Percentiles rank a stretch among this genome's conserved stretches.
Evolutionary conservation across 2,113 vertebrate species (phyloP).

Genomic region (Brevimyrus niger): DNA sequence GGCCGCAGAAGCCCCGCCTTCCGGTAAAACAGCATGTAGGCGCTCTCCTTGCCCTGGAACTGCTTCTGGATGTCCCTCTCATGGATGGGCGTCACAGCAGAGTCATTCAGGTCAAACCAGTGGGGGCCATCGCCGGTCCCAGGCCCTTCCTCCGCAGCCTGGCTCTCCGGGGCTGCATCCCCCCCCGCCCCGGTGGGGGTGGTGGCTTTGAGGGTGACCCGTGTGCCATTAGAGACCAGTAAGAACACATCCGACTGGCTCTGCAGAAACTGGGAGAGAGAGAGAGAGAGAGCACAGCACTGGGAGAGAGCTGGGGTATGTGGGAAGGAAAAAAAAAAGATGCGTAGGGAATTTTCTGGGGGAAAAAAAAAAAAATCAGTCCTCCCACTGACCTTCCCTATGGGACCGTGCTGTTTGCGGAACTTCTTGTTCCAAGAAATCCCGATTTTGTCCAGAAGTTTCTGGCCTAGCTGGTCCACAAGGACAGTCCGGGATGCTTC

Average conservation of each 20-base stretch:
- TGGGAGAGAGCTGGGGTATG: background rate
- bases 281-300: background rate
- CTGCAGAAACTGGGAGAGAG: slow-evolving; percentile 73
- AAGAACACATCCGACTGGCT: slow-evolving; percentile 75
- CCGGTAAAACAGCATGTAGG: slow-evolving; percentile 97
- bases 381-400: slow-evolving; percentile 69
- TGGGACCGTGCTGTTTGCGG: slow-evolving; percentile 72
- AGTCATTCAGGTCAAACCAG: slow-evolving; percentile 96
- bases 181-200: slow-evolving; percentile 31
- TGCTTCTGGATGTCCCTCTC: slow-evolving; percentile 84
- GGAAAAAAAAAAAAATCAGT: background rate
- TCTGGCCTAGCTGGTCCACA: slow-evolving; percentile 83
- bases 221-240: slow-evolving; percentile 64
- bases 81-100: slow-evolving; percentile 75
- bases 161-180: slow-evolving; percentile 16
- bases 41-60: slow-evolving; percentile 94
- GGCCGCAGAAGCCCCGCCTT: slow-evolving; percentile 75
- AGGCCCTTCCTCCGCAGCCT: background rate
- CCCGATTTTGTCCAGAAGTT: slow-evolving; percentile 76
- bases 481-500: slow-evolving; percentile 55
- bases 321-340: background rate
- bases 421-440: slow-evolving; percentile 90
- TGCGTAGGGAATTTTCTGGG: background rate
- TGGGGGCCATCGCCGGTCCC: slow-evolving; percentile 48
- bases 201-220: slow-evolving; percentile 62